Conservation (phyloP, 1,140 invertebrate genomes). For the Atta cephalotes region DNA sequence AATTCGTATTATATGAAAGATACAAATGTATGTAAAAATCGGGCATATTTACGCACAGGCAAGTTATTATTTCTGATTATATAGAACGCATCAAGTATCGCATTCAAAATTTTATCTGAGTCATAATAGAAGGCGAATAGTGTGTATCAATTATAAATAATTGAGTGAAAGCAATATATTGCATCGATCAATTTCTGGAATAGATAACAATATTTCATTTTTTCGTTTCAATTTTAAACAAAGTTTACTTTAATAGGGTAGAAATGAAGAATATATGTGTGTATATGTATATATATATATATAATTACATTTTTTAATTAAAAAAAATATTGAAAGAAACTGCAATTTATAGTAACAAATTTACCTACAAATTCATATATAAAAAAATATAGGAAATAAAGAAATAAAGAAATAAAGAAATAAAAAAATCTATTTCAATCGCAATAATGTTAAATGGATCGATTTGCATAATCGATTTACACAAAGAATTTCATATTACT, state of each 20-base stretch:
- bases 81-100: background rate
- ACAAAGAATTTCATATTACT: too few species aligned
- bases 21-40: background rate
- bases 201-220: slow-evolving; percentile 2
- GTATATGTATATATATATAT: too few species aligned
- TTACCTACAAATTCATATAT: too few species aligned
- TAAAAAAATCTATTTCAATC: too few species aligned
- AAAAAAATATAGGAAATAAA: too few species aligned
- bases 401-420: too few species aligned
- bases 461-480: too few species aligned
- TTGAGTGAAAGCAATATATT: background rate
- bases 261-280: too few species aligned
- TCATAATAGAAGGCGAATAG: slow-evolving; percentile 6
- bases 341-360: too few species aligned
- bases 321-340: too few species aligned
- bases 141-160: background rate
- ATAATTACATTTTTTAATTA: too few species aligned
- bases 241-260: background rate
- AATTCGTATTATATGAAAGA: background rate
- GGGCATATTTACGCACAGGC: background rate
- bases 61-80: slow-evolving; percentile 19
- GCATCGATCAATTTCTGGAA: background rate
- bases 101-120: slow-evolving; percentile 11
- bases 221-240: slow-evolving; percentile 8
- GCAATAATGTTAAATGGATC: too few species aligned